phyloP scores from a whole-genome alignment of 2,797 vertebrate species.

The Hypotaenidia philippensis region DNA sequence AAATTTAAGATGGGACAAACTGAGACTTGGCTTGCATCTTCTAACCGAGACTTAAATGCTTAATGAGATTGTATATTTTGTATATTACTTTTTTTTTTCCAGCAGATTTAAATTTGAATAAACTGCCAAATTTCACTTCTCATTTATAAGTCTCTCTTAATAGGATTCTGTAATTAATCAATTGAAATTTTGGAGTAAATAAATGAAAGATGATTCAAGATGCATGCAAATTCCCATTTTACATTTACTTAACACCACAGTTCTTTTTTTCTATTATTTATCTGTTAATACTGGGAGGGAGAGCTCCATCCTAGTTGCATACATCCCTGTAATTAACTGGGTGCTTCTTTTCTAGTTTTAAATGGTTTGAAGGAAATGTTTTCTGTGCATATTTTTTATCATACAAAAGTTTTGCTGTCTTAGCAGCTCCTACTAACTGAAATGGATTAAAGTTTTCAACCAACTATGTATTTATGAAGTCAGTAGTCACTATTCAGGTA shows the following conservation, averaged over 20 bases:
- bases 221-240: not conserved
- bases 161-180: not conserved
- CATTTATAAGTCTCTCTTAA: not conserved
- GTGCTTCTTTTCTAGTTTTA: not conserved
- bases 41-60: not conserved
- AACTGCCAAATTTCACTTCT: not conserved
- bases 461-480: not conserved
- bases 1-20: not conserved
- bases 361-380: not conserved
- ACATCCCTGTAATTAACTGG: not conserved
- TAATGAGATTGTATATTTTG: not conserved
- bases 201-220: not conserved
- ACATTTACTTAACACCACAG: not conserved
- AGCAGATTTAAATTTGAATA: not conserved
- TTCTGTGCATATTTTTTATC: not conserved
- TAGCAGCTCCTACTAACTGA: not conserved
- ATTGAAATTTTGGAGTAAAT: not conserved
- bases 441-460: not conserved
- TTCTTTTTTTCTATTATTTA: not conserved
- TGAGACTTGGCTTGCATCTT: not conserved
- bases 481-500: not conserved
- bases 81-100: not conserved
- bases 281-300: not conserved
- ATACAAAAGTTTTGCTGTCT: not conserved
- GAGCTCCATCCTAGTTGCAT: not conserved